Evolutionary conservation across 2,888 invertebrate species (phyloP), one percentile per base, ranked within the genome.

Genomic region (Dichetophora obliterata): DNA sequence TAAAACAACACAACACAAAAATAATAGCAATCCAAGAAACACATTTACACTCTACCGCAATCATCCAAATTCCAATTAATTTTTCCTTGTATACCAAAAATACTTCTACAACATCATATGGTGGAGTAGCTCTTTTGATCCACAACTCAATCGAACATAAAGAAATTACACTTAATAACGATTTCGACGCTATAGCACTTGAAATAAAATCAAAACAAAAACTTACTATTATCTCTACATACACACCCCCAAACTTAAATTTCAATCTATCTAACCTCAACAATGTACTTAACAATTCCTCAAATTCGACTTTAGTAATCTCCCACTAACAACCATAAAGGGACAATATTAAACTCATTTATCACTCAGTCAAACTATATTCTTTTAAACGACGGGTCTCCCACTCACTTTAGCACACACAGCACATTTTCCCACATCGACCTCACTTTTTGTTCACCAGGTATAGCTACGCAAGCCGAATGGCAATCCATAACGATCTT

Each of bases 141-240:
- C 75, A 75, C 50, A 61, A 69, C 24, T 75, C 70, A 11, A n/a
- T 75, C 0, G 63, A 75, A 52, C 54, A 63, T 61, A 27, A 31
- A 48, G 11, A 16, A 31, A 37, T 68, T 27, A 34, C 27, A 19
- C 22, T 75, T 8, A 75, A 24, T 48, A 75, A 48, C 31, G 75
- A 70, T 8, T 43, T 75, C 70, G 75, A 69, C 6, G 31, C 70
- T 11, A 31, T 70, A 50, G 69, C 61, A 6, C 19, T 63, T 1
- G 52, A 50, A 70, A 50, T 75, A 11, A 11, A 61, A 37, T 24
- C 70, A 22, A 63, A 31, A 27, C 16, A 31, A 61, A 75, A 69
- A 70, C 37, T 68, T n/a, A 63, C 70, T n/a, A 11, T 75, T 5
- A 19, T 75, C 9, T 52, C 61, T 16, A 34, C 63, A 31, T 75